These are phyloP conservation scores for Galerucella nymphaeae DNA, from an alignment of 2,888 invertebrate genomes.

Conservation along the genomic window DNA sequence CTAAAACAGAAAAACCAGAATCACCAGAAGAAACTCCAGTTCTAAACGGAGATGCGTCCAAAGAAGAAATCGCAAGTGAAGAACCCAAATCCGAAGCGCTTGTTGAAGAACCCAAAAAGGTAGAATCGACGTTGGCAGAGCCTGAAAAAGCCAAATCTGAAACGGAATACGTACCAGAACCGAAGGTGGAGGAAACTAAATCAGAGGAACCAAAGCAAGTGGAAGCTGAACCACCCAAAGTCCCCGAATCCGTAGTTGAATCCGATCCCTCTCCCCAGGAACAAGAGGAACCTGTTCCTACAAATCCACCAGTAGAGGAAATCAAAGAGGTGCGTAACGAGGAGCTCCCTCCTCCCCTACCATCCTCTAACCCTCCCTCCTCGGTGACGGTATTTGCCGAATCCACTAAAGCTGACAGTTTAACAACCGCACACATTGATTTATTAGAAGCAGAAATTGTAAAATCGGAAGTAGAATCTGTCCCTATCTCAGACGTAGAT, in stretches of 20 bases:
- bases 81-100: conserved; percentile 22
- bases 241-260: conserved; percentile 48
- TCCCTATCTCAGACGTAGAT: not conserved
- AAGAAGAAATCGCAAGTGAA: conserved; percentile 33
- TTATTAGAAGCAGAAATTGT: conserved; percentile 27
- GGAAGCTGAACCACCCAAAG: conserved; percentile 44
- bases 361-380: conserved; percentile 79
- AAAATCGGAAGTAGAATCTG: conserved; percentile 13
- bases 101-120: conserved; percentile 38
- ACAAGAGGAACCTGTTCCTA: conserved; percentile 50
- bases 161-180: conserved; percentile 24
- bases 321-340: conserved; percentile 72
- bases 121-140: conserved; percentile 24
- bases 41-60: conserved; percentile 51
- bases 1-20: conserved; percentile 55
- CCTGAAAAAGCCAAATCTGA: conserved; percentile 25
- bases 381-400: conserved; percentile 81
- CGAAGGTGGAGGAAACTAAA: conserved; percentile 31
- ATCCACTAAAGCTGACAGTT: conserved; percentile 71
- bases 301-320: conserved; percentile 52
- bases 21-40: conserved; percentile 41
- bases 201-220: conserved; percentile 35
- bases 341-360: conserved; percentile 78
- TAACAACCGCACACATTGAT: conserved; percentile 58
- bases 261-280: conserved; percentile 52